Evolutionary conservation across 2,797 vertebrate species (phyloP), one percentile per base, ranked within the genome.

Genomic region (Megaceryle alcyon): DNA sequence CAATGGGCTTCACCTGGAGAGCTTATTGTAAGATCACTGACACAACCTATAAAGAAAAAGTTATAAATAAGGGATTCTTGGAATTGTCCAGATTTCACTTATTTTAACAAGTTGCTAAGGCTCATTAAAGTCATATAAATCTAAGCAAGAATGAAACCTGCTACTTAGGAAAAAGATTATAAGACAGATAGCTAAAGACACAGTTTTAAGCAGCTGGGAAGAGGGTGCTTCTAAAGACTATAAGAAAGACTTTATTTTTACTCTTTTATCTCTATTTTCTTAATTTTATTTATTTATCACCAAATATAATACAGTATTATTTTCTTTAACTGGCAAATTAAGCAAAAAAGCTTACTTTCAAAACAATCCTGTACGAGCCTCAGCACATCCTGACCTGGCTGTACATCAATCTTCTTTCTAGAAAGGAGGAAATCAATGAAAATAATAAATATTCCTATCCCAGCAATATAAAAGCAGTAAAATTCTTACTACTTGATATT

Each of bases 311-410:
- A 82, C 10, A 54, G 39, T 0, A 5, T 0, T 22, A 63, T 59
- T 68, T 69, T 37, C 26, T 80, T 88, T 81, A 61, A 73, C 8
- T 35, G 68, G 28, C 5, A 90, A 66, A 88, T 83, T 46, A 92
- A 79, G 23, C 31, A 80, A 87, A 68, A 41, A 92, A 95, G 7
- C 97, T 98, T 98, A 98, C 98, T 91, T 96, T 98, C 96, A 66
- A 98, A 98, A 86, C 97, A 97, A 25, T 97, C 94, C 79, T 97
- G 44, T 87, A 98, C 92, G 48, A 97, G 12, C 96, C 97, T 82
- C 97, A 97, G 14, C 49, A 98, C 7, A 0, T 97, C 96, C 73
- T 97, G 86, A 75, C 96, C 96, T 72, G 94, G 90, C 25, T 66
- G 87, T 35, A 95, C 18, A 53, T 94, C 82, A 86, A 97, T 94